These are phyloP conservation scores for Riptortus pedestris DNA, from an alignment of 1,140 invertebrate species.

Conservation along the genomic window DNA sequence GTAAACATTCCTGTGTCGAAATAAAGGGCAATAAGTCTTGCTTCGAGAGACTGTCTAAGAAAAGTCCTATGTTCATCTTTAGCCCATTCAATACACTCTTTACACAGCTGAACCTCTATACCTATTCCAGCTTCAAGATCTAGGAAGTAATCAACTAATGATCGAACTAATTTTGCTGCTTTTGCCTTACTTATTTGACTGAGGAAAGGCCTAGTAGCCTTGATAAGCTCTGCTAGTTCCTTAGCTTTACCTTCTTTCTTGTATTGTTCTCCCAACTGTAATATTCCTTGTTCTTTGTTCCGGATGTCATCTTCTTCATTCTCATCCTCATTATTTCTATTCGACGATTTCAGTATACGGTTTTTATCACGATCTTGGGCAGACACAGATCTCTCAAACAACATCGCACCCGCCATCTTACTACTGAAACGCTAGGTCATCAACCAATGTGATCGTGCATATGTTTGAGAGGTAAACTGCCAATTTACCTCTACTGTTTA, in stretches of 20 bases:
- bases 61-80: slow-evolving; percentile 95
- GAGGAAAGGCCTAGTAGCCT: slow-evolving; percentile 86
- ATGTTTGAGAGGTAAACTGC: slow-evolving; percentile 3
- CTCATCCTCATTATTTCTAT: slow-evolving; percentile 52
- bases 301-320: slow-evolving; percentile 67
- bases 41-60: slow-evolving; percentile 89
- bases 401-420: slow-evolving; percentile 74
- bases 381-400: slow-evolving; percentile 65
- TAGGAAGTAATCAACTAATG: slow-evolving; percentile 93
- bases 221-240: slow-evolving; percentile 86
- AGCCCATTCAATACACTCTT: slow-evolving; percentile 99
- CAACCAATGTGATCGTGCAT: slow-evolving; percentile 13
- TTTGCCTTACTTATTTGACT: slow-evolving; percentile 95
- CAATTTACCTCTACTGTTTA: not conserved
- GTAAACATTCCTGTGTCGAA: slow-evolving; percentile 86
- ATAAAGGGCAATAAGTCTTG: slow-evolving; percentile 83
- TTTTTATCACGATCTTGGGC: slow-evolving; percentile 58
- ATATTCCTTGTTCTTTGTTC: slow-evolving; percentile 78
- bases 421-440: slow-evolving; percentile 24
- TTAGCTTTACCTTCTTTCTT: slow-evolving; percentile 87
- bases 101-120: slow-evolving; percentile 76
- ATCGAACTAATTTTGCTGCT: slow-evolving; percentile 93
- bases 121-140: slow-evolving; percentile 91
- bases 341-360: slow-evolving; percentile 23
- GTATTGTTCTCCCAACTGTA: slow-evolving; percentile 78